Evolutionary conservation across 2,888 invertebrate species (phyloP).

Genomic region (Alviniconcha strummeri): DNA sequence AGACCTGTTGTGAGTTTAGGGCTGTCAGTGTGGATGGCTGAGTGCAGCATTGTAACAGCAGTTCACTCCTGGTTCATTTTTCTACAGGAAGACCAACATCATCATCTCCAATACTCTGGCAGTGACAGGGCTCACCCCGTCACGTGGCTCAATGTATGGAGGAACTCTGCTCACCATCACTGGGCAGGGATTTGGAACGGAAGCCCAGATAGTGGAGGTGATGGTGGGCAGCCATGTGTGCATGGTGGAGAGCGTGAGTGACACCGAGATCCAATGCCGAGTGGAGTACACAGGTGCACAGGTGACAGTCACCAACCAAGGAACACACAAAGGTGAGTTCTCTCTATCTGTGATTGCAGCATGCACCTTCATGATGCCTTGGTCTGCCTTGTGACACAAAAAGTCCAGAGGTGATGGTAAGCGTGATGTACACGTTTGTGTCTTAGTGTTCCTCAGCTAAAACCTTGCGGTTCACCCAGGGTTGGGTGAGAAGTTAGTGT

Average conservation of each 20-base stretch:
- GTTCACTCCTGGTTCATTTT: too few relatives aligned
- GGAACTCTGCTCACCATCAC: constrained; percentile 54
- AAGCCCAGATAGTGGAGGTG: constrained; percentile 36
- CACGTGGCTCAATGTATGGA: constrained; percentile 53
- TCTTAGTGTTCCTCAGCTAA: too few relatives aligned
- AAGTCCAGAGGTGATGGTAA: too few relatives aligned
- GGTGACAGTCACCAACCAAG: constrained; percentile 46
- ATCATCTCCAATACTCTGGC: constrained; percentile 44
- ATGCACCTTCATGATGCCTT: too few relatives aligned
- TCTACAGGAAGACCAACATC: constrained; percentile 37
- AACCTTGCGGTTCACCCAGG: too few relatives aligned
- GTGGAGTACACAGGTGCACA: constrained; percentile 44
- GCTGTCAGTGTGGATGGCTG: too few relatives aligned
- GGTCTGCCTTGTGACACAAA: too few relatives aligned
- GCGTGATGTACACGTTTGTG: too few relatives aligned
- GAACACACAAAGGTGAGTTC: constrained; percentile 26
- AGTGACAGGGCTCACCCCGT: constrained; percentile 54
- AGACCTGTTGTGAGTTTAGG: too few relatives aligned
- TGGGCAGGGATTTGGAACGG: constrained; percentile 55
- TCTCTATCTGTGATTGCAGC: too few relatives aligned
- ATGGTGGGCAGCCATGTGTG: constrained; percentile 36
- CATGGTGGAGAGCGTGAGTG: constrained; percentile 20
- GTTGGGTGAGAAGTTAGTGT: too few relatives aligned
- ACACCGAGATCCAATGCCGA: constrained; percentile 33
- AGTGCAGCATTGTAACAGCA: too few relatives aligned